Evolutionary conservation across 1,140 invertebrate genomes (phyloP), one percentile per base, ranked within the genome.

Genomic region (Meloidogyne floridensis): DNA sequence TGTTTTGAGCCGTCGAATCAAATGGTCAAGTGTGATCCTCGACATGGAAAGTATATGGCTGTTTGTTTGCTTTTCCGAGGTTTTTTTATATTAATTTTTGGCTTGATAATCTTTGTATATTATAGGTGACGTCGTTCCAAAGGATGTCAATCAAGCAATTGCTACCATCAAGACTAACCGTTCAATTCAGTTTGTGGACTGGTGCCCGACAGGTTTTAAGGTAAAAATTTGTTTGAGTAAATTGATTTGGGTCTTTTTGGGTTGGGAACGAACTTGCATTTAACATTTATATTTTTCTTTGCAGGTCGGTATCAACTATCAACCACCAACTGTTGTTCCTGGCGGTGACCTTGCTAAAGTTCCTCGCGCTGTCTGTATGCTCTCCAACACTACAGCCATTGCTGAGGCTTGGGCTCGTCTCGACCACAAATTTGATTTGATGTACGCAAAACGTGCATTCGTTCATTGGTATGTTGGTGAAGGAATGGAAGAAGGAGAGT

Each of bases 401-500:
- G 94, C 94, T 10, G 95, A 96, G 89, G 92, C 93, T 4, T 93
- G 93, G 93, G 91, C 91, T 70, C 87, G 92, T 70, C 88, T 93
- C 20, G 92, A 93, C 84, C 91, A 92, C 85, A 93, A 93, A 86
- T 93, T 93, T 83, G 92, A 93, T 84, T 84, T 93, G 69, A 93
- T 93, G 92, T 93, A 93, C 86, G 90, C 92, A 81, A 93, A 93
- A 87, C 91, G 94, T 13, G 94, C 94, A 15, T 94, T 94, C 89
- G 93, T 94, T 2, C 94, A 94, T 88, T 94, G 94, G 93, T 86
- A 82, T 80, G 81, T 82, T 43, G 93, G 94, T 81, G 94, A 95
- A 92, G 94, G 94, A 88, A 94, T 94, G 94, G 94, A 94, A 90
- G 93, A 94, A 90, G 93, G 93, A 71, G 94, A 94, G 90, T 95